Evolutionary conservation across 2,888 invertebrate genomes (phyloP).

Genomic region (Drosophila lacicola): DNA sequence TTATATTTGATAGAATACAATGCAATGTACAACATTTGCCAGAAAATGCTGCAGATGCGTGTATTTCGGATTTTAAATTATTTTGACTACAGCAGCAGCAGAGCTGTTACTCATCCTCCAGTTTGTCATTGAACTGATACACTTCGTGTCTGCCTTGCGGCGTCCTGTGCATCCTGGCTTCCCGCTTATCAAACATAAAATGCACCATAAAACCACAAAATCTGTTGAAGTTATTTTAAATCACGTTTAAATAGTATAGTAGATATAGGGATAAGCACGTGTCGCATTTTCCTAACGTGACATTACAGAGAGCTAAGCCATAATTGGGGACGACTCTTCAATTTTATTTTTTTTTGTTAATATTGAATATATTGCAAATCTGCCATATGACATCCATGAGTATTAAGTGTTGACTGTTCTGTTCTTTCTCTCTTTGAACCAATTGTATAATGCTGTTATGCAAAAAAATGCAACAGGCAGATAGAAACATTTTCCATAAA

Average conservation of each 20-base stretch:
- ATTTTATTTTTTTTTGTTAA: too few species aligned
- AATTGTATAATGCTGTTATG: too few species aligned
- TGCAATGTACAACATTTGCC: conserved; percentile 17
- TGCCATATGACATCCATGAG: too few species aligned
- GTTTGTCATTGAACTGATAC: conserved; percentile 31
- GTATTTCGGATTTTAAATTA: conserved; percentile 60
- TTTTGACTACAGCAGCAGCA: conserved; percentile 48
- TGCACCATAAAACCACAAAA: conserved; percentile 74
- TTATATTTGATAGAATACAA: conserved; percentile 19
- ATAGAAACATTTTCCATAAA: too few species aligned
- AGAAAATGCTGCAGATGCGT: conserved; percentile 33
- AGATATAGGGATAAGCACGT: conserved; percentile 9
- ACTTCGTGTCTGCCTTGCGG: conserved; percentile 35
- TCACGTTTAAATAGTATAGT: conserved; percentile 67
- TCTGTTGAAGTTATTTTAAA: conserved; percentile 76
- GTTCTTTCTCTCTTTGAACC: too few species aligned
- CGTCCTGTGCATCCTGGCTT: conserved; percentile 33
- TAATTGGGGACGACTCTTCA: too few species aligned
- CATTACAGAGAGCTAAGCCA: background rate
- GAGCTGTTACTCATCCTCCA: conserved; percentile 10
- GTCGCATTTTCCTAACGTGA: background rate
- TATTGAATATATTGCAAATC: too few species aligned
- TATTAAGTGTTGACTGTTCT: too few species aligned
- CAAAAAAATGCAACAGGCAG: too few species aligned
- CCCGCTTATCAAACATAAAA: conserved; percentile 70